phyloP scores from a whole-genome alignment of 2,113 vertebrate genomes.

The Hippocampus mohnikei region DNA sequence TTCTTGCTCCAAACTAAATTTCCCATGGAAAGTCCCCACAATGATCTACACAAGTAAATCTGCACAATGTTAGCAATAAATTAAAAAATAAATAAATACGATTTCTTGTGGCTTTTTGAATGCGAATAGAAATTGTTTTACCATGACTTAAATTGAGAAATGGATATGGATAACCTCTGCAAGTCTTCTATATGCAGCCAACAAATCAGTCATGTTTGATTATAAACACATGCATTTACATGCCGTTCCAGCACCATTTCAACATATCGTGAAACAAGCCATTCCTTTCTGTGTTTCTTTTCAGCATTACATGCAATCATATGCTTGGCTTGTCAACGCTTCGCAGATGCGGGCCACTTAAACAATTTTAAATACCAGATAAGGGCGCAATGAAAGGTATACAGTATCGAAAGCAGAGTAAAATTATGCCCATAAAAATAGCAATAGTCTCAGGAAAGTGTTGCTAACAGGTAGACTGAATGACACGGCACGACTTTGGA shows the following conservation, averaged over 20 bases:
- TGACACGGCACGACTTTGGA: slow-evolving; percentile 9
- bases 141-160: background rate
- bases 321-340: slow-evolving; percentile 38
- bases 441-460: slow-evolving; percentile 63
- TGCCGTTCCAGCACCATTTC: slow-evolving; percentile 18
- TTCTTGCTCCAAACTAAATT: background rate
- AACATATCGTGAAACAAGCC: slow-evolving; percentile 27
- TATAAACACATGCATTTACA: slow-evolving; percentile 11
- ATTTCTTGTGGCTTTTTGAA: background rate
- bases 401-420: slow-evolving; percentile 36
- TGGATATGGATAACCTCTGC: background rate
- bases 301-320: slow-evolving; percentile 19
- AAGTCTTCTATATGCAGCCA: background rate
- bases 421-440: slow-evolving; percentile 66
- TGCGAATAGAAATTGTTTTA: background rate
- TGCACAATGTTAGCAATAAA: background rate
- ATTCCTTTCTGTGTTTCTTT: slow-evolving; percentile 16
- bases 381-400: slow-evolving; percentile 62
- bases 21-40: background rate
- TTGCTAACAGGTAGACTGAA: slow-evolving; percentile 48
- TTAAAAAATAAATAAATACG: background rate
- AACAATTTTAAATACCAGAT: slow-evolving; percentile 59
- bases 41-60: background rate
- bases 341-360: slow-evolving; percentile 49
- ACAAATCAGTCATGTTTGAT: slow-evolving; percentile 21